These are phyloP conservation scores for Alloscopus bannaensis DNA, from an alignment of 2,888 invertebrate species.

Conservation along the genomic window DNA sequence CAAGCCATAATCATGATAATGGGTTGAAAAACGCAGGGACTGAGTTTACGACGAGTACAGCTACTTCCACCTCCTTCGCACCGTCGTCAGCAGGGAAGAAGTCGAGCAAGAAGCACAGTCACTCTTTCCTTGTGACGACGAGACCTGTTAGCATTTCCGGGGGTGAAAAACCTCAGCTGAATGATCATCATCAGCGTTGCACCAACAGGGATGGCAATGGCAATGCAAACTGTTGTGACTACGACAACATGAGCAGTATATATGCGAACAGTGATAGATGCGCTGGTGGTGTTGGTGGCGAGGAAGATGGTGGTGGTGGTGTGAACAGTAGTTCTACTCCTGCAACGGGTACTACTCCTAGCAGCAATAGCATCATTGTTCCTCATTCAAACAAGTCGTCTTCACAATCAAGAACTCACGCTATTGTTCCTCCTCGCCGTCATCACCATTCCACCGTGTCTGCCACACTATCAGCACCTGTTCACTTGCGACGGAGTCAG, in stretches of 20 bases:
- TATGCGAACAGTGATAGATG: constrained; percentile 32
- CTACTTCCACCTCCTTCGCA: constrained; percentile 14
- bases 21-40: background rate
- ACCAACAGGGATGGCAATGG: constrained; percentile 53
- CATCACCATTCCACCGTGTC: constrained; percentile 61
- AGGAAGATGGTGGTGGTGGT: background rate
- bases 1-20: background rate
- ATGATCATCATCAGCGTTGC: too few species aligned
- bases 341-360: constrained; percentile 40
- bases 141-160: constrained; percentile 71
- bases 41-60: constrained; percentile 12
- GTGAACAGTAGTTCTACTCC: background rate
- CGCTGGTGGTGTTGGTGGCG: background rate
- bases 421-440: constrained; percentile 55
- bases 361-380: constrained; percentile 44
- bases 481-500: constrained; percentile 72
- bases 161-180: constrained; percentile 72
- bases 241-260: constrained; percentile 51
- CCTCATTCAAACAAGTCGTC: constrained; percentile 57
- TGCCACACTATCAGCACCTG: constrained; percentile 61
- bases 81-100: constrained; percentile 44
- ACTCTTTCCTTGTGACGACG: constrained; percentile 38
- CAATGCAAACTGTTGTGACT: constrained; percentile 35
- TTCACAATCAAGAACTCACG: constrained; percentile 56
- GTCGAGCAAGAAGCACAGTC: constrained; percentile 39